A percentile compares a stretch with the other conserved stretches of the same genome.
phyloP scores from a whole-genome alignment of 2,888 invertebrate genomes.

The Hyles lineata region DNA sequence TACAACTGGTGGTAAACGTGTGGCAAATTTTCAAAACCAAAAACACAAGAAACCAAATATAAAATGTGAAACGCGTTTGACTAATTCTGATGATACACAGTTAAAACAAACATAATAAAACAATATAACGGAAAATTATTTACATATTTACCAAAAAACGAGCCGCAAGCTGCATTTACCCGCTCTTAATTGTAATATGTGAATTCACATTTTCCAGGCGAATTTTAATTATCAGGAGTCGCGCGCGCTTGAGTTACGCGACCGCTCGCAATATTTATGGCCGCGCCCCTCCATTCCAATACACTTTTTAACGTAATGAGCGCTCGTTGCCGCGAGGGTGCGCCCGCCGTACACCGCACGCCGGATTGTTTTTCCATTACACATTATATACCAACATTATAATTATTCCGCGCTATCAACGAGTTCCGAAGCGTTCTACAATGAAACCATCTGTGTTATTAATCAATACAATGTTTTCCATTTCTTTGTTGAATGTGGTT shows the following conservation, averaged over 20 bases:
- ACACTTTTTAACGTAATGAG: constrained; percentile 85
- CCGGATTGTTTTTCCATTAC: constrained; percentile 31
- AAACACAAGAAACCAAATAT: not conserved
- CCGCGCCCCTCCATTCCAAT: constrained; percentile 78
- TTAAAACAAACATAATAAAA: constrained; percentile 38
- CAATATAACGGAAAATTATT: constrained; percentile 50
- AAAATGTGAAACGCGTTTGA: not conserved
- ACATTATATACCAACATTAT: constrained; percentile 28
- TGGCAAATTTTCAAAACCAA: not conserved
- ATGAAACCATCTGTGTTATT: not conserved
- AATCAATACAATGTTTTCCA: not conserved
- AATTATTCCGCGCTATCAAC: constrained; percentile 11
- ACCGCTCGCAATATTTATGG: constrained; percentile 85
- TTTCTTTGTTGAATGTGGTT: not conserved
- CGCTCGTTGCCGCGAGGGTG: constrained; percentile 65
- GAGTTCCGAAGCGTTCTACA: constrained; percentile 36
- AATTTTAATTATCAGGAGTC: constrained; percentile 85
- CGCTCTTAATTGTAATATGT: constrained; percentile 84
- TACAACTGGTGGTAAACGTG: too few relatives aligned
- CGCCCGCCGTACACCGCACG: constrained; percentile 45
- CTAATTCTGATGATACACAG: not conserved
- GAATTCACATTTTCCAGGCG: constrained; percentile 81
- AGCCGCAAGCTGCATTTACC: constrained; percentile 71
- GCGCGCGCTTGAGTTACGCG: constrained; percentile 83
- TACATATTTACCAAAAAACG: constrained; percentile 66